Percentiles rank a stretch among this genome's conserved stretches.
These are phyloP conservation scores for Taeniopygia guttata DNA, from an alignment of 2,797 vertebrate species.

Conservation along the genomic window DNA sequence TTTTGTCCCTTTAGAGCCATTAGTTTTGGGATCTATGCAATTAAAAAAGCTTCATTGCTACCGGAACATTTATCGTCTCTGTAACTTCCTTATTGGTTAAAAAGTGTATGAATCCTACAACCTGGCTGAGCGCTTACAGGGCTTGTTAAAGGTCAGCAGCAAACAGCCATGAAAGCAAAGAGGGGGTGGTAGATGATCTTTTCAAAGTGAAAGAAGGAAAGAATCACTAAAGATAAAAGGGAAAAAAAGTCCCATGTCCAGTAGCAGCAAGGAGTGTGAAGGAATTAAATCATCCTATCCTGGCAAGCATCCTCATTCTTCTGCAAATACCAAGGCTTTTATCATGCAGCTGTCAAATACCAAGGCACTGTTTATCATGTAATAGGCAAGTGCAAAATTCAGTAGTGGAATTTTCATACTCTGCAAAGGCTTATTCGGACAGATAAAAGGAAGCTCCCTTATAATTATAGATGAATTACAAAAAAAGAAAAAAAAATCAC, in stretches of 20 bases:
- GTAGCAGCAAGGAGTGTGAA: neutral
- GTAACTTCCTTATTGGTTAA: neutral
- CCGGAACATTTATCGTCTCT: neutral
- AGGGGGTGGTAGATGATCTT: neutral
- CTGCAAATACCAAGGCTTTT: slow-evolving; percentile 33
- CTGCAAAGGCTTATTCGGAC: neutral
- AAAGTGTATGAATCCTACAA: neutral
- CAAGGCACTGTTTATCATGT: neutral
- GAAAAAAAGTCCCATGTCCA: neutral
- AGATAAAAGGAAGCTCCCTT: neutral
- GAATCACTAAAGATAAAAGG: neutral
- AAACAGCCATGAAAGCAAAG: neutral
- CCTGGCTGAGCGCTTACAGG: neutral
- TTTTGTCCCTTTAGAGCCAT: neutral
- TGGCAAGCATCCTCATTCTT: neutral
- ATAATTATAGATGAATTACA: neutral
- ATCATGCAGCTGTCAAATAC: slow-evolving; percentile 21
- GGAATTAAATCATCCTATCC: slow-evolving; percentile 5
- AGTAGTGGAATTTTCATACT: neutral
- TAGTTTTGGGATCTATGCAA: neutral
- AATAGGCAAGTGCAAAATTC: neutral
- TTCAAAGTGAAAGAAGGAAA: neutral
- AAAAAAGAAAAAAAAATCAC: neutral
- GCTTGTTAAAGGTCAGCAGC: slow-evolving; percentile 3
- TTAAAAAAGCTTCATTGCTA: neutral